phyloP scores from a whole-genome alignment of 2,888 invertebrate genomes.

The Thyatira batis region DNA sequence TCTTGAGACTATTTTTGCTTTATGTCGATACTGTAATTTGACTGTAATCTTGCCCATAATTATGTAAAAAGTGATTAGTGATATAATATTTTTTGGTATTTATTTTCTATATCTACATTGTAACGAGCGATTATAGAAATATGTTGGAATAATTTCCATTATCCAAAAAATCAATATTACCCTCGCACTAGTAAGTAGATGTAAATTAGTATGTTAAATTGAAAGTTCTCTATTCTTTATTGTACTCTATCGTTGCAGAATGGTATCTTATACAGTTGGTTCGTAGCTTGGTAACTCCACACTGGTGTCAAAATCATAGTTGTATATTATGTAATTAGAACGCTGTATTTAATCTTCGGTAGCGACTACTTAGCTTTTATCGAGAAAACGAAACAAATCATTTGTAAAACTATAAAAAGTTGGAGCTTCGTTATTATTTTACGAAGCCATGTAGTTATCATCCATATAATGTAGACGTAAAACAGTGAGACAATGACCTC shows the following conservation, averaged over 20 bases:
- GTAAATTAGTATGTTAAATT: neutral
- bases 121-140: neutral
- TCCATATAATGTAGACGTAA: constrained; percentile 13
- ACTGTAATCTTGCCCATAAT: neutral
- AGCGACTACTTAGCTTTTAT: too few species aligned
- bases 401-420: too few species aligned
- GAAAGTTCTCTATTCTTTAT: neutral
- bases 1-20: neutral
- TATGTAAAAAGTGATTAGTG: neutral
- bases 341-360: too few species aligned
- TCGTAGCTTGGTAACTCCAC: too few species aligned
- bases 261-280: too few species aligned
- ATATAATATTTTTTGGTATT: neutral
- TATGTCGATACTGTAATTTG: neutral
- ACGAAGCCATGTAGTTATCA: constrained; percentile 17
- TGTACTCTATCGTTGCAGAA: neutral
- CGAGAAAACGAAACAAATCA: too few species aligned
- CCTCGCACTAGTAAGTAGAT: neutral
- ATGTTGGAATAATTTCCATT: neutral
- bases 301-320: too few species aligned
- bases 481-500: constrained; percentile 8
- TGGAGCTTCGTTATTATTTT: neutral
- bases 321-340: too few species aligned
- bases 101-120: neutral
- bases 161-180: neutral